Conservation (phyloP, 2,113 vertebrate species). For the Pachypanchax playfairii region DNA sequence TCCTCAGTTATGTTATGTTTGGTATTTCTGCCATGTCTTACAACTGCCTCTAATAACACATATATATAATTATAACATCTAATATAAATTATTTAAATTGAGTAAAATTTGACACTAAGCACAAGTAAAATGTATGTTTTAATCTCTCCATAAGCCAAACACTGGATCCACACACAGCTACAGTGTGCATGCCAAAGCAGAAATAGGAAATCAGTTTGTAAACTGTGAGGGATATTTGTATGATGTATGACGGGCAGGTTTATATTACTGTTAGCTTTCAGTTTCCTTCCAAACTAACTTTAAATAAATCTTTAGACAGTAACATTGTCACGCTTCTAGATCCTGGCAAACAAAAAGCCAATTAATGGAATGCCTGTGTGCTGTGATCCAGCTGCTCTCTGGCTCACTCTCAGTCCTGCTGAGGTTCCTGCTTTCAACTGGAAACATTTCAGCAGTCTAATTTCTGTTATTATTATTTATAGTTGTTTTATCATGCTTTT, state of each 20-base stretch:
- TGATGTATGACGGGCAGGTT: background rate
- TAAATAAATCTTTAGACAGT: background rate
- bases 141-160: background rate
- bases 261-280: background rate
- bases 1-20: too few relatives aligned
- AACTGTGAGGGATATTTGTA: background rate
- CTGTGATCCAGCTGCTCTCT: conserved; percentile 8
- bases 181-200: background rate
- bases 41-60: too few relatives aligned
- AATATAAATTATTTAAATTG: background rate
- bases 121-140: background rate
- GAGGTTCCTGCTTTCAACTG: background rate
- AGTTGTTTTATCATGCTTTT: conserved; percentile 1
- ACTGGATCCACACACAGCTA: background rate
- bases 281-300: background rate
- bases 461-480: background rate
- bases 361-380: background rate
- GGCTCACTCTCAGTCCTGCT: background rate
- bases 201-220: background rate
- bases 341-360: conserved; percentile 3
- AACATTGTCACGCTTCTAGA: background rate
- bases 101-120: background rate
- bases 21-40: background rate
- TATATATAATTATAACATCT: too few relatives aligned
- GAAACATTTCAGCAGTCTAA: conserved; percentile 1